These are phyloP conservation scores for Lordiphosa clarofinis DNA, from an alignment of 1,140 invertebrate species.

Conservation along the genomic window DNA sequence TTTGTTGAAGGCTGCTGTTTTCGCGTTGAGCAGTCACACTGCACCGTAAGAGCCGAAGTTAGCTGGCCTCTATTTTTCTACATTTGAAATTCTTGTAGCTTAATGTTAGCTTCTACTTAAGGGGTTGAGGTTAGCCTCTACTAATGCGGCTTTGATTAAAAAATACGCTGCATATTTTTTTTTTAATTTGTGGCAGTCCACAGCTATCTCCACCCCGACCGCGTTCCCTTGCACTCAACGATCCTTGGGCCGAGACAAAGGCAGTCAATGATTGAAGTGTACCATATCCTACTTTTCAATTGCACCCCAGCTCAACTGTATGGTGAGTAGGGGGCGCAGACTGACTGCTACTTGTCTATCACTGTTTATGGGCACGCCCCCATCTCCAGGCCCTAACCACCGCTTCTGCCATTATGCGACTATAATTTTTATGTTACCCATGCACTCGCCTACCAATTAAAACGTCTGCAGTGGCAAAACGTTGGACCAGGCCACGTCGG, in stretches of 20 bases:
- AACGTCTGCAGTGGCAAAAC: constrained; percentile 59
- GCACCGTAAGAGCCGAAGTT: too few species aligned
- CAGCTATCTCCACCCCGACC: constrained; percentile 1
- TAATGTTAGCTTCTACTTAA: constrained; percentile 14
- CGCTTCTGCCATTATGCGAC: constrained; percentile 42
- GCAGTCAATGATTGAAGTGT: constrained; percentile 76
- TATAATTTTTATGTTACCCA: constrained; percentile 77
- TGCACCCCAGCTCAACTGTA: constrained; percentile 42
- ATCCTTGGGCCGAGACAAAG: constrained; percentile 64
- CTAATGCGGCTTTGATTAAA: constrained; percentile 77
- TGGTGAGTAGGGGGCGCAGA: background rate
- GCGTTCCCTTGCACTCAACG: constrained; percentile 11
- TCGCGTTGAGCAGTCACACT: too few species aligned
- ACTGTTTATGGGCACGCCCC: constrained; percentile 33
- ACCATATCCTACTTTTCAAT: constrained; percentile 69
- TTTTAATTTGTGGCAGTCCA: constrained; percentile 66
- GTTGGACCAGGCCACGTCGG: constrained; percentile 51
- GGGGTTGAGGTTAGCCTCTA: constrained; percentile 5
- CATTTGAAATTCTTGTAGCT: constrained; percentile 8
- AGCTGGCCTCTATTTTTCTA: too few species aligned
- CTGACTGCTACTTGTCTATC: constrained; percentile 38
- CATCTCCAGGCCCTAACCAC: background rate
- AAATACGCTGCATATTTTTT: constrained; percentile 68
- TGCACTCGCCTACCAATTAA: constrained; percentile 77
- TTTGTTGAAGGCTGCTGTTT: too few species aligned